Base-by-base conservation (phyloP, 2,888 invertebrate genomes). In the Nephrocerus scutellatus region DNA sequence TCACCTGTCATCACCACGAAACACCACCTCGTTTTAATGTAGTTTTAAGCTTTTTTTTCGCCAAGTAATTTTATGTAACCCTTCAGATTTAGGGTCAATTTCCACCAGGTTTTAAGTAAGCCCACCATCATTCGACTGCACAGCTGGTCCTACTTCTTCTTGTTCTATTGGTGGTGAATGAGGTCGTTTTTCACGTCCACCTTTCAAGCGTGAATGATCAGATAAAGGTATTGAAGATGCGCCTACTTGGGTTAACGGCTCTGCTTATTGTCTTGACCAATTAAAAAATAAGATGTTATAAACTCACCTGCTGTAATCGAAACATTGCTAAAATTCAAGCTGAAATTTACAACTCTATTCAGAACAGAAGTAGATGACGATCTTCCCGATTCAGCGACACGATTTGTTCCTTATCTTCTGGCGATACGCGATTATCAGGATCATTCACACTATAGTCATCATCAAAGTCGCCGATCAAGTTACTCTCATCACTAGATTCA, bases 21-120 rank as follows among this genome's bases (percentile, higher is more conserved):
- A 37, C n/a, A 37, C 24, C 24, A 37, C 24, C 14, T 37, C 23
- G 30, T 37, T 37, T 14, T 24, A 30, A 30, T 36, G 30, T 13
- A 37, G 21, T 30, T 30, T 10, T n/a, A 37, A 30, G 30, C 18
- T 15, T 30, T 37, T 37, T 24, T 30, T 37, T 30, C 37, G 23
- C 38, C 24, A 38, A 31, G 16, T 25, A 22, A 30, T 36, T 21
- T 30, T 36, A 6, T 30, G 16, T 15, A 36, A 36, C 15, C 30
- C 30, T 30, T 13, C 21, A 15, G 36, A 30, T 37, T 37, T 37
- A 21, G 22, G 30, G 7, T 30, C n/a, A n/a, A n/a, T n/a, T n/a
- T n/a, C n/a, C n/a, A n/a, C n/a, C n/a, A n/a, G n/a, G n/a, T n/a
- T n/a, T n/a, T n/a, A n/a, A n/a, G n/a, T n/a, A n/a, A n/a, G n/a